Evolutionary conservation across 2,888 invertebrate genomes (phyloP).

Genomic region (Bellardia bayeri): DNA sequence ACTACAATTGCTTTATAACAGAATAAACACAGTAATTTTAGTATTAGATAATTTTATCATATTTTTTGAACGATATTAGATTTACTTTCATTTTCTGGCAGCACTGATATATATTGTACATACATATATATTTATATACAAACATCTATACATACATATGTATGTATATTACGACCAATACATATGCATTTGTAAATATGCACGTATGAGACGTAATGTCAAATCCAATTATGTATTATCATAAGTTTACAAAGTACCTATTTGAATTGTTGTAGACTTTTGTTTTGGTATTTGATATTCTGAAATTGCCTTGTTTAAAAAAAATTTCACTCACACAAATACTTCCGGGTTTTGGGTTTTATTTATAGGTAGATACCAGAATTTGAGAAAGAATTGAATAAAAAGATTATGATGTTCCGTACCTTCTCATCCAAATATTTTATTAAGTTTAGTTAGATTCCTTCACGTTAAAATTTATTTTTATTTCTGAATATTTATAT

Average conservation of each 20-base stretch:
- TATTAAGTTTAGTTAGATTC: background rate
- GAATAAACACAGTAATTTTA: no score
- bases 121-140: background rate
- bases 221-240: conserved; percentile 19
- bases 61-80: no score
- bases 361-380: background rate
- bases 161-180: background rate
- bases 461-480: background rate
- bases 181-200: background rate
- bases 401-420: background rate
- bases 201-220: background rate
- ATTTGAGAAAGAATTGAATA: background rate
- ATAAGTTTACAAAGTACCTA: conserved; percentile 11
- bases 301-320: conserved; percentile 3
- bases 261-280: conserved; percentile 3
- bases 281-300: background rate
- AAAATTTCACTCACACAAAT: conserved; percentile 15
- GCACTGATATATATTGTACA: background rate
- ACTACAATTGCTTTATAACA: no score
- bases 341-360: conserved; percentile 49
- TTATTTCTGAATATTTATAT: background rate
- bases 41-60: no score
- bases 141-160: background rate
- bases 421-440: conserved; percentile 10
- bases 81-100: background rate